These are phyloP conservation scores for Heterocephalus glaber DNA, from an alignment of 2,113 vertebrate species.

Conservation along the genomic window DNA sequence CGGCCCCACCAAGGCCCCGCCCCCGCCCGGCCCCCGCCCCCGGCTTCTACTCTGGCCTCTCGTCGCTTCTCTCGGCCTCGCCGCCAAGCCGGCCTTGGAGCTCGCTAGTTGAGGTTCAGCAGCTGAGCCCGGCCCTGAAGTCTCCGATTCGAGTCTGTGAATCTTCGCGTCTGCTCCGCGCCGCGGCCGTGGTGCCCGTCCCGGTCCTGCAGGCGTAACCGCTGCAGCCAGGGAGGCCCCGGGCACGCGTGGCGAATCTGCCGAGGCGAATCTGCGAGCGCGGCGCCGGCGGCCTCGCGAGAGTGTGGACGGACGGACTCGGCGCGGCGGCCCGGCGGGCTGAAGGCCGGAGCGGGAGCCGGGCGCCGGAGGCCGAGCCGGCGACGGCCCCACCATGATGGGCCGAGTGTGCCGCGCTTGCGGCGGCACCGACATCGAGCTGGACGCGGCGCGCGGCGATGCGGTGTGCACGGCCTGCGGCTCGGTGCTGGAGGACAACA, in stretches of 20 bases:
- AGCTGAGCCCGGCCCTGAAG: too few relatives aligned
- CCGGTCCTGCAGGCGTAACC: neutral
- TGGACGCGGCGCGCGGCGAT: conserved; percentile 94
- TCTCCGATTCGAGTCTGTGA: neutral
- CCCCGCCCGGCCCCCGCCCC: neutral
- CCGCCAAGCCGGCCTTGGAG: fast-evolving
- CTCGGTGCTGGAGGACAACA: conserved; percentile 97
- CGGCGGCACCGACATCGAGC: conserved; percentile 93
- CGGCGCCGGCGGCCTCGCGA: conserved; percentile 55
- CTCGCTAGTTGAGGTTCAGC: fast-evolving
- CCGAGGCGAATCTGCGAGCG: conserved; percentile 34
- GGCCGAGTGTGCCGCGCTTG: conserved; percentile 91
- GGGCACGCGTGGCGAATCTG: conserved; percentile 55
- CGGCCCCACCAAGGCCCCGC: neutral
- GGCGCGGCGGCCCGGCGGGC: neutral
- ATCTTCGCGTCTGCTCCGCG: neutral
- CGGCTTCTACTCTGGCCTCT: fast-evolving
- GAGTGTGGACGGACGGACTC: conserved; percentile 33
- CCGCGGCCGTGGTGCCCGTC: neutral
- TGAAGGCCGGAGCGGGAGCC: neutral
- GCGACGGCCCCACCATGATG: conserved; percentile 84
- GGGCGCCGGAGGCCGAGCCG: neutral
- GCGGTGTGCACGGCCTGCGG: conserved; percentile 96
- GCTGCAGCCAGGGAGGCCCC: neutral
- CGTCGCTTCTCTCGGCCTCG: neutral